Base-by-base conservation (phyloP, 2,113 vertebrate species). In the Leptodactylus fuscus region DNA sequence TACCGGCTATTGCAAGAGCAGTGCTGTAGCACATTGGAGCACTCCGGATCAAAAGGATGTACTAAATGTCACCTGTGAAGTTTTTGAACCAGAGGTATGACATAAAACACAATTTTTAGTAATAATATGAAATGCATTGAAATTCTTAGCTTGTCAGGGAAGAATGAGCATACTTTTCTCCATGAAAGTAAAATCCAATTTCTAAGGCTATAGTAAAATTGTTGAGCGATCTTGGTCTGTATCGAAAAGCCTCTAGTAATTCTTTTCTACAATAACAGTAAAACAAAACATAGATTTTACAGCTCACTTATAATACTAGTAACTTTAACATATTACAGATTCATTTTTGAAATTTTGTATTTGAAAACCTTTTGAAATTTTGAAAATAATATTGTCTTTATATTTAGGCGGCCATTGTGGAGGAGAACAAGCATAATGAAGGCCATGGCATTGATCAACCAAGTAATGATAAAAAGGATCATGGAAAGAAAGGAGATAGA, bases 1-100 rank as follows among this genome's bases (percentile, higher is more conserved):
- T n/a, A 58, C 75, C 24, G 83, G 83, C 11, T 85, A 85, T 22
- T 85, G 83, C 36, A 71, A 85, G 75, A 46, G 48, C 16, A 13
- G 2, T 2, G 83, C 48, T 44, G 20, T 70, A 58, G 44, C 60
- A 69, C 83, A 85, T 18, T 70, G 58, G 75, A 85, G 65, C 24
- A 22, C 34, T 32, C 83, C 65, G n/a, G 65, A n/a, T 46, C 49
- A 85, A 1, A 79, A 79, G 62, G 22, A 55, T 12, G 83, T 85
- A 49, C 0, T 6, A 27, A 32, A 5, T 1, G 76, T 85, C 29
- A 11, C 48, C 49, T 85, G 83, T 70, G 32, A 80, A 13, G 34
- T 85, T 71, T 85, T 85, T 85, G 76, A 80, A 41, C 65, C 83
- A 32, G 76, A 85, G 83, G 83, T 85, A 85, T 58, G 62, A 18